Percentiles rank a stretch among this genome's conserved stretches.
Conservation (phyloP, 2,113 vertebrate species). For the Alosa alosa region DNA sequence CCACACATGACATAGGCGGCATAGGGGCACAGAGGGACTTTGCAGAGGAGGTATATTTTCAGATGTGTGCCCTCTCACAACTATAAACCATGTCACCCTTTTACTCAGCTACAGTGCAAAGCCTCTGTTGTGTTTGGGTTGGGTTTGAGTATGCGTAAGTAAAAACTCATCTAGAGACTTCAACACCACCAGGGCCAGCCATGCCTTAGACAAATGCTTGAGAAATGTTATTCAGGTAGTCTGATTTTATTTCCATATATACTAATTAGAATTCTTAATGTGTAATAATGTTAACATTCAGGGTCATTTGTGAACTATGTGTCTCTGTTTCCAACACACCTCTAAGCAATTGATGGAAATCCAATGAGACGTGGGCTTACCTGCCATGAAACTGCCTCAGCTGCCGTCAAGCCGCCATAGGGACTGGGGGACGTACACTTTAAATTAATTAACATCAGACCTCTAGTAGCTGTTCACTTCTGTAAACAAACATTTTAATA, state of each 20-base stretch:
- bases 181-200: neutral
- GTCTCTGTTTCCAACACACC: slow-evolving; percentile 75
- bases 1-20: too few relatives aligned
- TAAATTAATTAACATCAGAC: slow-evolving; percentile 99
- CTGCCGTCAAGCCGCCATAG: slow-evolving; percentile 78
- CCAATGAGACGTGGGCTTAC: slow-evolving; percentile 79
- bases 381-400: slow-evolving; percentile 79
- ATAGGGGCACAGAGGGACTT: too few relatives aligned
- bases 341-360: slow-evolving; percentile 82
- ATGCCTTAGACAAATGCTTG: slow-evolving; percentile 18
- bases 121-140: too few relatives aligned
- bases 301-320: slow-evolving; percentile 68
- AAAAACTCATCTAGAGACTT: too few relatives aligned
- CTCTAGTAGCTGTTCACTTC: slow-evolving; percentile 97
- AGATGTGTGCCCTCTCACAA: too few relatives aligned
- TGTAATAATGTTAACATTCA: slow-evolving; percentile 75
- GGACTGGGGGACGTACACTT: slow-evolving; percentile 89
- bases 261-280: slow-evolving; percentile 75
- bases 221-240: slow-evolving; percentile 41
- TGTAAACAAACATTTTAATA: slow-evolving; percentile 99
- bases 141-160: too few relatives aligned
- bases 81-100: slow-evolving; percentile 38
- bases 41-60: too few relatives aligned
- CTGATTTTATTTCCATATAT: slow-evolving; percentile 61
- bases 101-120: neutral